These are phyloP conservation scores for Eumacrocentrus americanus DNA, from an alignment of 2,888 invertebrate genomes.

Conservation along the genomic window DNA sequence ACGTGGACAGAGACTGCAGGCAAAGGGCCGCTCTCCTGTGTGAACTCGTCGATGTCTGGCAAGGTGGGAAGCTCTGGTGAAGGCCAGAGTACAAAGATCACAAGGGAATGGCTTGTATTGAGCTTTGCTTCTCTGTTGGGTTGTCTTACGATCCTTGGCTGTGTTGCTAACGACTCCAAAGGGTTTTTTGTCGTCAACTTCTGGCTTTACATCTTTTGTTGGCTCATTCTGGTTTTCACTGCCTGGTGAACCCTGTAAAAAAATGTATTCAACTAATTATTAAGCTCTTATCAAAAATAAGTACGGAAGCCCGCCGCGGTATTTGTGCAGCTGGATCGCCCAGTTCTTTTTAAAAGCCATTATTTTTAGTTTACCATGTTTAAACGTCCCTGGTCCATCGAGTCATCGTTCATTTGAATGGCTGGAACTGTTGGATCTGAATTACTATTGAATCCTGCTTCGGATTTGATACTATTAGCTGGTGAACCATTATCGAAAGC, in stretches of 20 bases:
- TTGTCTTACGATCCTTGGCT: constrained; percentile 27
- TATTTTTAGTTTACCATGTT: constrained; percentile 29
- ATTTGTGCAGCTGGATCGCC: too few relatives aligned
- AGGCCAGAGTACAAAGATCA: constrained; percentile 60
- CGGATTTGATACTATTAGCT: constrained; percentile 37
- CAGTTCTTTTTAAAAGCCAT: background rate
- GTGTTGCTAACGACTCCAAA: constrained; percentile 28
- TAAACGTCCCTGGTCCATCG: constrained; percentile 24
- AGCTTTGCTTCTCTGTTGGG: constrained; percentile 44
- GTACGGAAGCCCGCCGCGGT: too few relatives aligned
- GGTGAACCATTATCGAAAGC: constrained; percentile 29
- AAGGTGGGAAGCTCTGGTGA: constrained; percentile 74
- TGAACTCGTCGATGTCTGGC: constrained; percentile 74
- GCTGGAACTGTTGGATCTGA: constrained; percentile 52
- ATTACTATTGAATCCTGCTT: constrained; percentile 41
- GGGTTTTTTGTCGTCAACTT: background rate
- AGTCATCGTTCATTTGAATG: constrained; percentile 49
- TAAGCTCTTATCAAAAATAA: background rate
- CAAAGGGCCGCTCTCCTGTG: constrained; percentile 75
- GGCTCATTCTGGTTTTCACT: constrained; percentile 37
- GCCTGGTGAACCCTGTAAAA: constrained; percentile 43
- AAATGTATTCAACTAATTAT: background rate
- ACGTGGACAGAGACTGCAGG: constrained; percentile 72
- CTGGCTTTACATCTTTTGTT: constrained; percentile 27
- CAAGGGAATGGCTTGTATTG: constrained; percentile 57